phyloP scores from a whole-genome alignment of 2,888 invertebrate genomes.

The Dasysyrphus tricinctus region DNA sequence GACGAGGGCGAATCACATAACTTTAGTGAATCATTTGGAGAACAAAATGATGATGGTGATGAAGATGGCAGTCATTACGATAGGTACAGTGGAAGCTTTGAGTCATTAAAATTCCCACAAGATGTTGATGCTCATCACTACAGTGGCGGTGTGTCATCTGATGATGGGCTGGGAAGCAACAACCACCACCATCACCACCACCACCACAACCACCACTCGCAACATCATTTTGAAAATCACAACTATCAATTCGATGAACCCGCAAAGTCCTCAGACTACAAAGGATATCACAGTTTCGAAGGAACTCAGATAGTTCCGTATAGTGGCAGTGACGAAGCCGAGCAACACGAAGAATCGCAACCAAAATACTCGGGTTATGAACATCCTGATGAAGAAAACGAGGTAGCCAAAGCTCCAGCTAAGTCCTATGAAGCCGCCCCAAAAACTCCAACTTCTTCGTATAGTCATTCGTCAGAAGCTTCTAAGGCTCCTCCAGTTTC shows the following conservation, averaged over 20 bases:
- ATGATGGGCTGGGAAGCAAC: constrained; percentile 10
- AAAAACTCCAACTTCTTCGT: background rate
- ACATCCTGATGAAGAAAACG: constrained; percentile 21
- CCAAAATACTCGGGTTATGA: constrained; percentile 38
- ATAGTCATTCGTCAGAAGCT: constrained; percentile 21
- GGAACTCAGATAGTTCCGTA: constrained; percentile 59
- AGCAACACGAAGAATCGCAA: constrained; percentile 24
- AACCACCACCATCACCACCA: background rate
- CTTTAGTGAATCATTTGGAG: constrained; percentile 36
- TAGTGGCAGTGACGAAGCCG: constrained; percentile 47
- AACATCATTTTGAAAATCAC: constrained; percentile 17
- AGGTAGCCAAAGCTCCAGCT: background rate
- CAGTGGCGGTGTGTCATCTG: constrained; percentile 27
- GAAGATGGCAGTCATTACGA: constrained; percentile 40
- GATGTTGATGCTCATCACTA: constrained; percentile 63
- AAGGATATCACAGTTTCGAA: constrained; percentile 37
- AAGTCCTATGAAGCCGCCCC: constrained; percentile 1
- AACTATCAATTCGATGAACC: constrained; percentile 49
- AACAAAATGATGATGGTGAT: constrained; percentile 37
- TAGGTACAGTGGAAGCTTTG: constrained; percentile 41
- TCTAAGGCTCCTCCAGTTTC: constrained; percentile 1
- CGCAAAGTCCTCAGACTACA: constrained; percentile 29
- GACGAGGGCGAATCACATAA: constrained; percentile 42
- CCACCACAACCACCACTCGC: constrained; percentile 9
- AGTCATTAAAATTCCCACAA: constrained; percentile 58